Base-by-base conservation (phyloP, 37 sponge, comb jelly and placozoan genomes). In the Hormiphora californensis region DNA sequence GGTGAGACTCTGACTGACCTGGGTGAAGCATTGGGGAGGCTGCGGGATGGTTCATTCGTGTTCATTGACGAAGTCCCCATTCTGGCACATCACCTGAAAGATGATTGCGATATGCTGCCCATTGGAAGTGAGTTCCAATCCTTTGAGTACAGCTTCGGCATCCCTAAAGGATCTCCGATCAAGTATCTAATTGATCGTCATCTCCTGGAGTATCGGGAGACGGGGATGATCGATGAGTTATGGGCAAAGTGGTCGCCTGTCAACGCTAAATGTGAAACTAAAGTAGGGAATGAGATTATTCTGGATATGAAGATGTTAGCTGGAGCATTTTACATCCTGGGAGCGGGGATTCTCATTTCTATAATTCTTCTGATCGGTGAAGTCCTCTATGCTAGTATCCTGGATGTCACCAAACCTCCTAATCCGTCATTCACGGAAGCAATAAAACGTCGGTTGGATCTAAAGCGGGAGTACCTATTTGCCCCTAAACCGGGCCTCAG, bases 221-320 rank as follows among this genome's bases (percentile, higher is more conserved):
- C n/a, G 27, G 61, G 61, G n/a, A 4, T 57, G n/a, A 57, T 57
- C 7, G 61, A 57, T 57, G n/a, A 21, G 30, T 57, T 21, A 4
- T 57, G 61, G 61, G n/a, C 61, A 4, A 57, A 57, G 61, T 57
- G 61, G 61, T 57, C 61, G n/a, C 30, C 61, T 4, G 27, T 28
- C 4, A 57, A 57, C 30, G 61, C 21, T 5, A 5, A 28, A 4
- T 57, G 61, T 15, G 61, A 57, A 5, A 23, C n/a, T 23, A 57
- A 57, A 12, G 61, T 57, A 4, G 61, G 61, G 7, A 57, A 57
- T 30, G 61, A 57, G 5, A 30, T 57, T 5, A 30, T 57, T 30
- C 61, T 57, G n/a, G 61, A 57, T 30, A 57, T 57, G 61, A 57
- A 57, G 61, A 57, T 57, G 61, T 30, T 57, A 12, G 61, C 30